A percentile compares a stretch with the other conserved stretches of the same genome.
phyloP scores from a whole-genome alignment of 1,140 invertebrate species.

The Gyrodactylus bullatarudis region DNA sequence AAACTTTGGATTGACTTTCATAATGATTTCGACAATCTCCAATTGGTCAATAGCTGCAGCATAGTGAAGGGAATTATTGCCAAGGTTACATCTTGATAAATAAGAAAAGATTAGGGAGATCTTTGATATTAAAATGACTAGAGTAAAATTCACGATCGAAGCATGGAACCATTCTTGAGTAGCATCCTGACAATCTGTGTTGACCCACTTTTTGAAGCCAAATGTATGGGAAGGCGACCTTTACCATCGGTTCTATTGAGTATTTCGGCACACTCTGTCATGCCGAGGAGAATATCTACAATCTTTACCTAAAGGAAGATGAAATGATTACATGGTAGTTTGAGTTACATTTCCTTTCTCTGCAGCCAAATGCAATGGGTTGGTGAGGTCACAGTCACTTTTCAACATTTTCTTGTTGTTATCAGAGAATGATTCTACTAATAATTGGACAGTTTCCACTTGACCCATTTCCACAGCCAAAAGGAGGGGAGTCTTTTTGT shows the following conservation, averaged over 20 bases:
- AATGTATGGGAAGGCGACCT: conserved; percentile 4
- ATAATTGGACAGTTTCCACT: background rate
- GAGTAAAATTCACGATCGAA: no score
- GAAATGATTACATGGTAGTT: background rate
- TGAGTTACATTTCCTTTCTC: background rate
- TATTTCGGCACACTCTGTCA: background rate
- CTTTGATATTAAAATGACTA: background rate
- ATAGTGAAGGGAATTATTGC: background rate
- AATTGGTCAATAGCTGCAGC: background rate
- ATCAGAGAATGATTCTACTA: background rate
- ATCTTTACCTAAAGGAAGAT: background rate
- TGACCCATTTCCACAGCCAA: background rate
- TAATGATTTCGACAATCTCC: background rate
- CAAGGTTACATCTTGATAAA: background rate
- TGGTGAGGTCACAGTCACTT: background rate
- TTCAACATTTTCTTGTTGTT: background rate
- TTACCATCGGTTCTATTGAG: background rate
- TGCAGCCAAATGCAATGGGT: background rate
- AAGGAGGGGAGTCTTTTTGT: background rate
- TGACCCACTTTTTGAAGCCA: conserved; percentile 18
- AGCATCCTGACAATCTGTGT: conserved; percentile 29
- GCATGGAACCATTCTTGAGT: conserved; percentile 19
- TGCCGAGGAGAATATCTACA: background rate
- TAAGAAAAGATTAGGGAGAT: background rate
- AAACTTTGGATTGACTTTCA: background rate